These are phyloP conservation scores for Trididemnum nubilum DNA, from an alignment of 23 tunicate genomes.

Conservation along the genomic window DNA sequence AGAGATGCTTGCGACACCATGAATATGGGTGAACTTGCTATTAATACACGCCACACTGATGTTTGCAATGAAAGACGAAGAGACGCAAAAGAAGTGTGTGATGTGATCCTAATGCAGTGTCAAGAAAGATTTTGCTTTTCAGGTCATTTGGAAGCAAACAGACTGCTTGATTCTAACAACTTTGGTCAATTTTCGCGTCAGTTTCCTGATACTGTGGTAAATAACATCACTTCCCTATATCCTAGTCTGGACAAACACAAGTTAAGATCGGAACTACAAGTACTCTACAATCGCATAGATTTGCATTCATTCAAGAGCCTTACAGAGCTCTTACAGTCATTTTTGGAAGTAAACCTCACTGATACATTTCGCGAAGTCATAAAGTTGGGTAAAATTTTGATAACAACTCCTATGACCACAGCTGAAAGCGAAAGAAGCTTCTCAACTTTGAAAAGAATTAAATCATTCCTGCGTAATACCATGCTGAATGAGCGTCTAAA, in stretches of 20 bases:
- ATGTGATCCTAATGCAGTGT: slow-evolving; percentile 3
- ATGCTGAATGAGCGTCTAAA: too few species aligned
- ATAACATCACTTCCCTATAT: background rate
- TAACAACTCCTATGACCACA: slow-evolving; percentile 39
- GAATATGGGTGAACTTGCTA: background rate
- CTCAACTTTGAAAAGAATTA: too few species aligned
- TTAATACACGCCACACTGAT: background rate
- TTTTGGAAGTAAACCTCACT: background rate
- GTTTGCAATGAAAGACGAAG: background rate
- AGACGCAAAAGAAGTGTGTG: slow-evolving; percentile 19
- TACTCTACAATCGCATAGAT: slow-evolving; percentile 9
- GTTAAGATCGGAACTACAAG: slow-evolving; percentile 21
- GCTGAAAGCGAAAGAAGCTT: too few species aligned
- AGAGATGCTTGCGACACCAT: background rate
- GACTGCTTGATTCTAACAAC: background rate
- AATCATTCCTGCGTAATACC: too few species aligned
- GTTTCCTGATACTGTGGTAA: slow-evolving; percentile 5
- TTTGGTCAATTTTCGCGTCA: background rate
- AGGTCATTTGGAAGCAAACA: slow-evolving; percentile 21
- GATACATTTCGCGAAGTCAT: slow-evolving; percentile 16
- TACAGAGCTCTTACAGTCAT: background rate
- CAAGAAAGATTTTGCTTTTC: slow-evolving; percentile 17
- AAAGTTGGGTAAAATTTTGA: slow-evolving; percentile 24
- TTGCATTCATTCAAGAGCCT: background rate
- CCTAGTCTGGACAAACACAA: slow-evolving; percentile 11